Evolutionary conservation across 2,797 vertebrate species (phyloP), one percentile per base, ranked within the genome.

Genomic region (Amphiprion clarkii): DNA sequence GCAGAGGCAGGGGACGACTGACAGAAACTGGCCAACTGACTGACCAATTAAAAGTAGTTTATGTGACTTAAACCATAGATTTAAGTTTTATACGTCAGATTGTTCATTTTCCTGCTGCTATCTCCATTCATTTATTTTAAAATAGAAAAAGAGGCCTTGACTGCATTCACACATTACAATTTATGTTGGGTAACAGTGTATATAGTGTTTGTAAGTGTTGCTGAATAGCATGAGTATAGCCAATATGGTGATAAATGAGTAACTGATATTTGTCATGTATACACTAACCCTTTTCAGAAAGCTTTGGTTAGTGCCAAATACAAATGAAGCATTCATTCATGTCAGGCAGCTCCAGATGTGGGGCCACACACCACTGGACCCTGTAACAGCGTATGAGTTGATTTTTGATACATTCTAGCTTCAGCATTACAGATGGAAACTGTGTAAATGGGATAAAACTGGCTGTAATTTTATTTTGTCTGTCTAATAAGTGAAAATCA

Each of bases 1-100:
- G 71, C 48, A 2, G 52, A 51, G 65, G 42, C 48, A 76, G 69
- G 64, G 67, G 33, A 33, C 17, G 52, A 82, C 46, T 12, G 79
- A 77, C 82, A 57, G 74, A 17, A 42, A 55, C 59, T 59, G 57
- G 42, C 21, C 40, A 44, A 46, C 40, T 5, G 14, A 42, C 56
- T 9, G 42, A 56, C 60, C 40, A 61, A 39, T 57, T 44, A 36
- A 51, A 70, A 52, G 48, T 27, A 53, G 46, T 52, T 21, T 1
- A 7, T 29, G 31, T 23, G 12, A 1, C 7, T 21, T 60, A 16
- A 82, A 71, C 23, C 0, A 58, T 1, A 19, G 8, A 58, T 63
- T 29, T 3, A 3, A 9, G 5, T 58, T 16, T 40, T 4, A 19
- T 13, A 39, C 46, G 44, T 46, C 46, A 68, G 16, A 5, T 49